A percentile compares a stretch with the other conserved stretches of the same genome.
These are phyloP conservation scores for Apeltes quadracus DNA, from an alignment of 2,113 vertebrate genomes.

Conservation along the genomic window DNA sequence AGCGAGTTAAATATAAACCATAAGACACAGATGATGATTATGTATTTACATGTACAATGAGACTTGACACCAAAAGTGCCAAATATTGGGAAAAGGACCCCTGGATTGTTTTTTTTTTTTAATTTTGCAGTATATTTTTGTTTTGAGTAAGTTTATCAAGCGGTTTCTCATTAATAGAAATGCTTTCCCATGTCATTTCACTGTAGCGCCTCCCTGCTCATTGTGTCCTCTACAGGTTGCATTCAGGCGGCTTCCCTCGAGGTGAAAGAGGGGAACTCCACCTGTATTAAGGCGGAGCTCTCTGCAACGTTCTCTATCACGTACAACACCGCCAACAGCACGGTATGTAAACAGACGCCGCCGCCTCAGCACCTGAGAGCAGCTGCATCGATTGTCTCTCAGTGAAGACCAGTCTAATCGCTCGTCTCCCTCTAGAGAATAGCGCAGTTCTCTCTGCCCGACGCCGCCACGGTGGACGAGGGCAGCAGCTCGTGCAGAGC, in stretches of 20 bases:
- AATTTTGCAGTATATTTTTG: neutral
- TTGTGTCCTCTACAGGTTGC: constrained; percentile 53
- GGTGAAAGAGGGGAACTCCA: constrained; percentile 81
- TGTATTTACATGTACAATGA: neutral
- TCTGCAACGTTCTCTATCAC: constrained; percentile 82
- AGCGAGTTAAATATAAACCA: neutral
- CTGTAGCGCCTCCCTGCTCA: neutral
- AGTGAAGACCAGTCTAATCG: neutral
- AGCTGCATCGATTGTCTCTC: neutral
- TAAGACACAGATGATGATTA: neutral
- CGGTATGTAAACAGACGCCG: constrained; percentile 47
- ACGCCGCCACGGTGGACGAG: constrained; percentile 69
- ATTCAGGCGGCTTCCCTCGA: constrained; percentile 79
- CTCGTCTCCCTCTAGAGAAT: constrained; percentile 64
- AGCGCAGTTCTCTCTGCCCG: constrained; percentile 74
- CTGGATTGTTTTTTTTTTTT: neutral
- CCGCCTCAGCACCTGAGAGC: neutral
- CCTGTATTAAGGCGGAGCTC: constrained; percentile 88
- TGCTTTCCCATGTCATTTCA: neutral
- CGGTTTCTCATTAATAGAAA: neutral
- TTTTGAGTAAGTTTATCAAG: neutral
- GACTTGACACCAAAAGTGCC: too few relatives aligned
- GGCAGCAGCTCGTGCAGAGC: constrained; percentile 82
- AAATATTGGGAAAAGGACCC: neutral
- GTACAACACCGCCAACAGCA: constrained; percentile 73